Percentiles rank a stretch among this genome's conserved stretches.
phyloP scores from a whole-genome alignment of 2,113 vertebrate species.

The Stercorarius parasiticus region DNA sequence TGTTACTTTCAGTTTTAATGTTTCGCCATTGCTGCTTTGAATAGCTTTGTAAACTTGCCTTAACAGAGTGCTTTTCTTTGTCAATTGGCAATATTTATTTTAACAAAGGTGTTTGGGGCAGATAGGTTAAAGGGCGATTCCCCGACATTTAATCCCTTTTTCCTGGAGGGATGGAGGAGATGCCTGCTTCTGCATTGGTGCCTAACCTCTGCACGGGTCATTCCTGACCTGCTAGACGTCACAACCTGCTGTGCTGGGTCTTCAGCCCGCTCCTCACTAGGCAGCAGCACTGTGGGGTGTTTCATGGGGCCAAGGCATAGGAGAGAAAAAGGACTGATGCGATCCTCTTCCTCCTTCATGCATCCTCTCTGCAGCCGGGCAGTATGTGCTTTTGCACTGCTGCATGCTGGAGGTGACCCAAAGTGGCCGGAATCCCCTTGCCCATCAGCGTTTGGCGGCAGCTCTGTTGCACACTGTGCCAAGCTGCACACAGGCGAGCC shows the following conservation, averaged over 20 bases:
- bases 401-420: neutral
- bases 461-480: neutral
- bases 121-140: neutral
- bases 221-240: neutral
- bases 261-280: neutral
- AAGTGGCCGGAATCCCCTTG: neutral
- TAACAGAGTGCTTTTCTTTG: neutral
- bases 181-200: neutral
- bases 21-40: neutral
- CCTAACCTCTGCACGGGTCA: neutral
- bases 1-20: conserved; percentile 27
- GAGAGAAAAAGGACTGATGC: neutral
- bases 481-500: neutral
- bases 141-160: neutral
- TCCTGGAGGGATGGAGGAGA: neutral
- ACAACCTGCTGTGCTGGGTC: neutral
- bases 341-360: neutral
- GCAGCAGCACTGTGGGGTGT: neutral
- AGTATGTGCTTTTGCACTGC: neutral
- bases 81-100: neutral
- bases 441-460: neutral
- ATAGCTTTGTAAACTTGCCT: neutral
- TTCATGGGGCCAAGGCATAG: rapidly evolving
- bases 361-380: neutral
- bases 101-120: neutral